A percentile compares a stretch with the other conserved stretches of the same genome.
Conservation (phyloP, 2,888 invertebrate species). For the Tachina fera region DNA sequence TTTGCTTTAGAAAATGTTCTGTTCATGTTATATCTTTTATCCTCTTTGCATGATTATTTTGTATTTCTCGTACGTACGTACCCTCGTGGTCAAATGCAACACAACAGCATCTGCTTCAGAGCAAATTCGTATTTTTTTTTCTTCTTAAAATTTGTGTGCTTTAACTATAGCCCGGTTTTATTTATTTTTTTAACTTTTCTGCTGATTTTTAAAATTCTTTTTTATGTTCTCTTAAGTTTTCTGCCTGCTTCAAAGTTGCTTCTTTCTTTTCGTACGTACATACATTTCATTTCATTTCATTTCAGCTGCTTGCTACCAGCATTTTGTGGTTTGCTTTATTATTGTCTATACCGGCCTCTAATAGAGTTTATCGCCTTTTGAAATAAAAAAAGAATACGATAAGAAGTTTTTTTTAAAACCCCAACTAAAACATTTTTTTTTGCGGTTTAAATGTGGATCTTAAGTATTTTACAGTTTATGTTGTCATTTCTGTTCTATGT, state of each 20-base stretch:
- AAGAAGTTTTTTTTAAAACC: constrained; percentile 16
- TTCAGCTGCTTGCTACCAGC: constrained; percentile 57
- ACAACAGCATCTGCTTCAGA: constrained; percentile 49
- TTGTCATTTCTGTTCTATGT: constrained; percentile 6
- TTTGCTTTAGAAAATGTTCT: constrained; percentile 6
- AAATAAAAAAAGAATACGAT: constrained; percentile 3
- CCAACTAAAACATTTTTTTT: constrained; percentile 42
- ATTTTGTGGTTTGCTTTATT: constrained; percentile 58
- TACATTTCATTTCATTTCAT: constrained; percentile 23
- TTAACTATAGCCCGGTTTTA: background rate
- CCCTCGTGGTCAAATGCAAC: constrained; percentile 16
- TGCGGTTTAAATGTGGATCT: constrained; percentile 57
- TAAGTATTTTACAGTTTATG: constrained; percentile 59
- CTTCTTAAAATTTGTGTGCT: constrained; percentile 7
- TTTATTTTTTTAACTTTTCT: constrained; percentile 38
- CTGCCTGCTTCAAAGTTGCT: background rate
- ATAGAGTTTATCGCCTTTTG: constrained; percentile 46
- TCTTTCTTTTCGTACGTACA: background rate
- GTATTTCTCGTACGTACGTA: background rate
- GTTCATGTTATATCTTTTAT: constrained; percentile 23
- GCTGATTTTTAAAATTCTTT: constrained; percentile 27
- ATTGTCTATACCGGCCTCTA: constrained; percentile 45
- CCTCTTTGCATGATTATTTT: constrained; percentile 21
- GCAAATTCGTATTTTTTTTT: background rate
- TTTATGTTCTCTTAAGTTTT: constrained; percentile 8